A percentile compares a stretch with the other conserved stretches of the same genome.
Evolutionary conservation across 2,113 vertebrate genomes (phyloP).

Genomic region (Nesogale talazaci): DNA sequence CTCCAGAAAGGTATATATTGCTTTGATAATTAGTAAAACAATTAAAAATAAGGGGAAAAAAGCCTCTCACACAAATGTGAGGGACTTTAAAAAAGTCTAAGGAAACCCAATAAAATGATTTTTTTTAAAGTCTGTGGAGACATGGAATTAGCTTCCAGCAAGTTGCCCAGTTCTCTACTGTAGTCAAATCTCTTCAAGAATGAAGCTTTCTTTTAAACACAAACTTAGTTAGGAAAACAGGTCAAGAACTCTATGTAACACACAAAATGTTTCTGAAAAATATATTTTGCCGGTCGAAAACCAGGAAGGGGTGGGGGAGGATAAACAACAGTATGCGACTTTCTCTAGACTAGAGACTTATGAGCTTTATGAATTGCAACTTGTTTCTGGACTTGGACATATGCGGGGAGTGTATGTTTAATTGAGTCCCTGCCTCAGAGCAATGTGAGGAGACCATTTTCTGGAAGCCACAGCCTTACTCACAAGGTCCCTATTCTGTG

Average conservation of each 20-base stretch:
- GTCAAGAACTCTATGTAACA: conserved; percentile 1
- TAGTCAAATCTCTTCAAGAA: conserved; percentile 26
- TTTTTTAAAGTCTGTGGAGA: too few relatives aligned
- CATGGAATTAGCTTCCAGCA: neutral
- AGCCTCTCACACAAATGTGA: neutral
- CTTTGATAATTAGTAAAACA: neutral
- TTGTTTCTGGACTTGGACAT: neutral
- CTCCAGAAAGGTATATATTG: neutral
- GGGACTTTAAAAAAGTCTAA: too few relatives aligned
- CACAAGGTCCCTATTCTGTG: neutral
- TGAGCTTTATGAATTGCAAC: neutral
- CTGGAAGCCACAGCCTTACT: neutral
- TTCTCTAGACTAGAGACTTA: neutral
- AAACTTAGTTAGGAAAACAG: conserved; percentile 17
- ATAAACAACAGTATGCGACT: neutral
- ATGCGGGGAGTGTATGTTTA: conserved; percentile 13
- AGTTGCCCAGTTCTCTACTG: neutral
- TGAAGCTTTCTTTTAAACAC: conserved; percentile 15
- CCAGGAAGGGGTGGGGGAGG: neutral
- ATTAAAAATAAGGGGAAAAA: conserved; percentile 10
- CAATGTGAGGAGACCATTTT: neutral
- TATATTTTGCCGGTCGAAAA: neutral
- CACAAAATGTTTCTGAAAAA: neutral
- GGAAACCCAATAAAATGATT: too few relatives aligned
- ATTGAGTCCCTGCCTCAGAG: neutral